Evolutionary conservation across 2,113 vertebrate species (phyloP), one percentile per base, ranked within the genome.

Genomic region (Pogonocichla stellata): DNA sequence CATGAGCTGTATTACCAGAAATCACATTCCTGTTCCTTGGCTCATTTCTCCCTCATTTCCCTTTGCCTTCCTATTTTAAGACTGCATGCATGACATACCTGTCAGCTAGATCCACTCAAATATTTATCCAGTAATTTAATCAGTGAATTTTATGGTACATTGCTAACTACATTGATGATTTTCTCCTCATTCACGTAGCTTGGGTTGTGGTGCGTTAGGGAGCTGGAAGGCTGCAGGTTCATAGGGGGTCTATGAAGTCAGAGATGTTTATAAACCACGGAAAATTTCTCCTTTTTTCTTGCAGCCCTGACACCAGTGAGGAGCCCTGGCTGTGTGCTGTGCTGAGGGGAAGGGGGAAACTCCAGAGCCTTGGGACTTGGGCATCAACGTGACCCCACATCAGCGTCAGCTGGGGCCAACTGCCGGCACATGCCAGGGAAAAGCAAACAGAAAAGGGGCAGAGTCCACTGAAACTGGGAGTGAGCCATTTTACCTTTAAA

Each of bases 41-140:
- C 93, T 93, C 90, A 58, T 92, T 97, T 96, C 86, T 90, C 69
- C 57, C 79, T 88, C 80, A 81, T 94, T 96, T 96, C 93, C 95
- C 88, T 93, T 88, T 93, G 67, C 84, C 47, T 93, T 88, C 91
- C 90, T 95, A 90, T 95, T 95, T 96, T 95, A 94, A 92, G 94
- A 38, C 74, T 62, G 45, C 83, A 80, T 57, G 74, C 84, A 81
- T 71, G 92, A 93, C 90, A 95, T 92, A 88, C 85, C 93, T 93
- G 90, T 94, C 88, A 94, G 75, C 75, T 74, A 90, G 79, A 96
- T 86, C 85, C 82, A 81, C 67, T 92, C 90, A 88, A 84, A 94
- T 94, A 84, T 96, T 96, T 96, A 92, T 84, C 69, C 82, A 92
- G 90, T 90, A 86, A 88, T 86, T 95, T 60, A 94, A 78, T 86